Conservation (phyloP, 2,113 vertebrate genomes). For the Orthochromis indermauri region DNA sequence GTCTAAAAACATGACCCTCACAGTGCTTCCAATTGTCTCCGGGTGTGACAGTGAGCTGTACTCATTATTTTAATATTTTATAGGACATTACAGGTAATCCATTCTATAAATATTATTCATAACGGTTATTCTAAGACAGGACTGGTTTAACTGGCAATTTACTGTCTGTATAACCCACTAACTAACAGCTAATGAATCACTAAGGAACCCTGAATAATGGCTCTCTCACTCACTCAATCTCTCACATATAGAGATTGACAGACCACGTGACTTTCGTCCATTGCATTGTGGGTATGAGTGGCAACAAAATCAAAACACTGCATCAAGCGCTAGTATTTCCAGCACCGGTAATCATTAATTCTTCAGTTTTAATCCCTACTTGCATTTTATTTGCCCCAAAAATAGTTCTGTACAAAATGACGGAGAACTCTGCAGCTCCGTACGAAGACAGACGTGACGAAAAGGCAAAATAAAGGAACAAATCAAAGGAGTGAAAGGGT, state of each 20-base stretch:
- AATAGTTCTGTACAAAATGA: background rate
- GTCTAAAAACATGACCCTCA: background rate
- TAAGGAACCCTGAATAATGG: background rate
- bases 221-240: background rate
- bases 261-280: background rate
- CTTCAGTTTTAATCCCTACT: fast-evolving
- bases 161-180: background rate
- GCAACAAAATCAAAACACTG: background rate
- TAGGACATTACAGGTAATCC: background rate
- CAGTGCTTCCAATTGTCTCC: background rate
- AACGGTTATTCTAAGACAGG: background rate
- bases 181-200: background rate
- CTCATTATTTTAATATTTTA: background rate
- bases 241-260: background rate
- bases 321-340: background rate
- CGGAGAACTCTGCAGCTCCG: background rate
- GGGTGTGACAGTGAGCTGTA: background rate
- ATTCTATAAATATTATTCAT: background rate
- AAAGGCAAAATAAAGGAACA: fast-evolving
- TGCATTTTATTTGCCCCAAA: background rate
- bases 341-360: background rate
- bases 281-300: background rate
- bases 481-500: background rate
- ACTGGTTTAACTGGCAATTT: background rate
- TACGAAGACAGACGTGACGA: background rate